Conservation (phyloP, 64 coral and sea anemone genomes). For the Dendronephthya gigantea region DNA sequence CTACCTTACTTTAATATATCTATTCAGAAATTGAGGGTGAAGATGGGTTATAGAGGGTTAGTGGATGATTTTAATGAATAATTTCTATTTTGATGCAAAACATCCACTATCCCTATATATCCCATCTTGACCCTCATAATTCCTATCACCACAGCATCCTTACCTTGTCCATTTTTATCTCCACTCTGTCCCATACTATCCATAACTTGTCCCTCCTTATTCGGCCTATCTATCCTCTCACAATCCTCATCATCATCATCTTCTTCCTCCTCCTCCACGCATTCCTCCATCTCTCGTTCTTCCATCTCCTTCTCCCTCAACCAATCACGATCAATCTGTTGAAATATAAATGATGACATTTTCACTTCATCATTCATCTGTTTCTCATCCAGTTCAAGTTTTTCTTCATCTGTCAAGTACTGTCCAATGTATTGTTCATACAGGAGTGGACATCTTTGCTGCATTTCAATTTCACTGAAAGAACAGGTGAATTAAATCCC, state of each 20-base stretch:
- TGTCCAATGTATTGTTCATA: constrained; percentile 90
- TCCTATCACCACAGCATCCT: not conserved
- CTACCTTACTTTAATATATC: no score
- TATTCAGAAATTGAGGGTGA: no score
- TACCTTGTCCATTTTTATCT: not conserved
- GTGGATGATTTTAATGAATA: no score
- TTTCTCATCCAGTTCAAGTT: constrained; percentile 53
- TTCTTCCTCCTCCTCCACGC: constrained; percentile 10
- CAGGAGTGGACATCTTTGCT: constrained; percentile 59
- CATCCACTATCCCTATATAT: not conserved
- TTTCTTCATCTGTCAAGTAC: constrained; percentile 68
- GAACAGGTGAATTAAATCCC: not conserved
- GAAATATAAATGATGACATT: constrained; percentile 57
- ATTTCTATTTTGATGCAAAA: no score
- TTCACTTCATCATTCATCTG: constrained; percentile 34
- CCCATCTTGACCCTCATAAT: not conserved
- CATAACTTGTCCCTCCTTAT: not conserved
- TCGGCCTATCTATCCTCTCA: constrained; percentile 5
- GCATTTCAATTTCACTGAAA: constrained; percentile 68
- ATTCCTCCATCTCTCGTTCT: constrained; percentile 49
- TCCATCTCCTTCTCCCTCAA: constrained; percentile 47
- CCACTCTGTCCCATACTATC: not conserved
- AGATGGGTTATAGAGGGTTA: no score
- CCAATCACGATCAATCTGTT: constrained; percentile 52
- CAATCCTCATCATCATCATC: constrained; percentile 52